Conservation (phyloP, 2,888 invertebrate species). For the Bugula neritina region DNA sequence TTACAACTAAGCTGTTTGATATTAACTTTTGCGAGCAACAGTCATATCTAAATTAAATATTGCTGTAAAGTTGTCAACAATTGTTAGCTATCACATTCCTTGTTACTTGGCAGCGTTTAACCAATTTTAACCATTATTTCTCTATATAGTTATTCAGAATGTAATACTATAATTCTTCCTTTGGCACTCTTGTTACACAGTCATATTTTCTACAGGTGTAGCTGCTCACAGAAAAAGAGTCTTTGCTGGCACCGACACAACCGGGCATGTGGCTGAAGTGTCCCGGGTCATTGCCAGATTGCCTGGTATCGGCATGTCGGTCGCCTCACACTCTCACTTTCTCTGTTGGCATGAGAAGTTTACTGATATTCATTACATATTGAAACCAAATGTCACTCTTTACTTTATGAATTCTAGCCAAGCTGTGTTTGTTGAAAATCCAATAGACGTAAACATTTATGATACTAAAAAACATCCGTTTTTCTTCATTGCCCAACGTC, state of each 20-base stretch:
- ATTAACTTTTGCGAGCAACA: too few relatives aligned
- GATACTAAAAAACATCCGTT: background rate
- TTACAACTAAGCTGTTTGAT: too few relatives aligned
- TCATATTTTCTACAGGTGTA: background rate
- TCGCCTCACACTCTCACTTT: background rate
- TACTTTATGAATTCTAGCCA: background rate
- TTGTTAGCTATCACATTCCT: too few relatives aligned
- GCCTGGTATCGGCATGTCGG: background rate
- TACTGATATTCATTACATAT: background rate
- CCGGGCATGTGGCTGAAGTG: background rate
- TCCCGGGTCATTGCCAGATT: background rate
- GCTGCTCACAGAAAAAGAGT: background rate
- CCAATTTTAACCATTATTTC: too few relatives aligned
- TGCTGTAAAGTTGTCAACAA: too few relatives aligned
- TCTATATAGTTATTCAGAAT: too few relatives aligned
- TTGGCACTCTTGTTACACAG: too few relatives aligned
- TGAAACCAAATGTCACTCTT: background rate
- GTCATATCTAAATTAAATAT: too few relatives aligned
- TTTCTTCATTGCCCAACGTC: conserved; percentile 9
- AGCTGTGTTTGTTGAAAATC: conserved; percentile 10
- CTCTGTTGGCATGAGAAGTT: conserved; percentile 16
- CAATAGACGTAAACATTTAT: background rate
- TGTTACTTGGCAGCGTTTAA: too few relatives aligned
- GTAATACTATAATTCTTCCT: too few relatives aligned
- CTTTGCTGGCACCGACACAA: background rate